Base-by-base conservation (phyloP, 2,888 invertebrate species). In the Ormyrus labotus region DNA sequence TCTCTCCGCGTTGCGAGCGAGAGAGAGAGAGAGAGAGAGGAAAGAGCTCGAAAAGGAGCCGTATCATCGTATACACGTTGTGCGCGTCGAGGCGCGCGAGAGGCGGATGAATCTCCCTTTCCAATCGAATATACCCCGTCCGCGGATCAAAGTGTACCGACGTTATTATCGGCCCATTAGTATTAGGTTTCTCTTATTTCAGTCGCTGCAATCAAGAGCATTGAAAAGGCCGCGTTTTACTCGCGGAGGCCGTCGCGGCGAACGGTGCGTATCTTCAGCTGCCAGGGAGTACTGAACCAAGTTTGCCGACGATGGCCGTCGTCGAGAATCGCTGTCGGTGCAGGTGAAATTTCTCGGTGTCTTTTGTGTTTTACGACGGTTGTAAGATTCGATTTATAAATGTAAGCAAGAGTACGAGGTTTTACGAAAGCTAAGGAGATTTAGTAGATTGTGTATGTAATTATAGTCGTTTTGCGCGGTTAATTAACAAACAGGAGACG, bases 61-160 rank as follows among this genome's bases (percentile, higher is more conserved):
- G 47, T 75, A 74, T 80, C 80, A 75, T 80, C 70, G 70, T 65
- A 51, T 65, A 51, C 64, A 51, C 64, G 50, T 79, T 74, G 34
- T 61, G 11, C 63, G n/a, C 47, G 11, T 72, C 72, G 61, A 61
- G 9, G 74, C 51, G 70, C 53, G 10, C 61, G 45, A 47, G 0
- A 48, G 34, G 19, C 4, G 63, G 65, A 75, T 75, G 71, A 80
- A 75, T 75, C 80, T 67, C 51, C 34, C 8, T 71, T 75, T 75
- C 58, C 53, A 68, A 73, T 72, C 67, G 63, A 68, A 53, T 61
- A 51, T 71, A n/a, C 57, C 47, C 34, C 58, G 5, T 55, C 67
- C 64, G 71, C 48, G 47, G 81, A 81, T 81, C 81, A 81, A 81
- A 81, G 81, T 77, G 67, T 47, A 81, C 81, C 81, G 81, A 70